Evolutionary conservation across 2,888 invertebrate genomes (phyloP).

Genomic region (Eupithecia insigniata): DNA sequence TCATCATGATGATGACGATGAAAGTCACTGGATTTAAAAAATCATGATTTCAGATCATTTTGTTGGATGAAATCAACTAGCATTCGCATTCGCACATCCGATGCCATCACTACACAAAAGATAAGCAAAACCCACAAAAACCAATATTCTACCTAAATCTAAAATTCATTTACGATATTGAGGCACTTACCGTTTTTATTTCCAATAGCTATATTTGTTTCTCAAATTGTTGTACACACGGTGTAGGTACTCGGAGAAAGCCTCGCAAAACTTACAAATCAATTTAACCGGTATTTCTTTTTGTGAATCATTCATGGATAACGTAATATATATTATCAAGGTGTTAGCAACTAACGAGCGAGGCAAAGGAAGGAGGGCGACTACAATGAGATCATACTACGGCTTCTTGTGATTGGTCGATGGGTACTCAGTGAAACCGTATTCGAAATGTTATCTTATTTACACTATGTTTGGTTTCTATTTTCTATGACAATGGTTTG

Average conservation of each 20-base stretch:
- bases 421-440: not conserved
- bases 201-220: not conserved
- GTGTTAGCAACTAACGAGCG: too few relatives aligned
- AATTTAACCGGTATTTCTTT: conserved; percentile 8
- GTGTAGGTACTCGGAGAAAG: not conserved
- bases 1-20: too few relatives aligned
- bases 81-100: not conserved
- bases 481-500: not conserved
- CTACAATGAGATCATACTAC: not conserved
- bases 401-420: not conserved
- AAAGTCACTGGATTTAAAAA: not conserved
- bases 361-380: too few relatives aligned
- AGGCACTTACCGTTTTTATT: not conserved
- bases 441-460: not conserved
- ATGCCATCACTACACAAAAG: not conserved
- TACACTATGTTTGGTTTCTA: too few relatives aligned
- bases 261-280: too few relatives aligned
- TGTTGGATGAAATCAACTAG: not conserved
- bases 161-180: not conserved
- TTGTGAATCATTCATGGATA: too few relatives aligned
- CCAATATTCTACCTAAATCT: not conserved
- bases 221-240: not conserved
- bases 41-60: not conserved
- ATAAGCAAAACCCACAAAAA: not conserved
- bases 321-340: too few relatives aligned